A percentile compares a stretch with the other conserved stretches of the same genome.
Evolutionary conservation across 2,113 vertebrate species (phyloP).

Genomic region (Alces alces): DNA sequence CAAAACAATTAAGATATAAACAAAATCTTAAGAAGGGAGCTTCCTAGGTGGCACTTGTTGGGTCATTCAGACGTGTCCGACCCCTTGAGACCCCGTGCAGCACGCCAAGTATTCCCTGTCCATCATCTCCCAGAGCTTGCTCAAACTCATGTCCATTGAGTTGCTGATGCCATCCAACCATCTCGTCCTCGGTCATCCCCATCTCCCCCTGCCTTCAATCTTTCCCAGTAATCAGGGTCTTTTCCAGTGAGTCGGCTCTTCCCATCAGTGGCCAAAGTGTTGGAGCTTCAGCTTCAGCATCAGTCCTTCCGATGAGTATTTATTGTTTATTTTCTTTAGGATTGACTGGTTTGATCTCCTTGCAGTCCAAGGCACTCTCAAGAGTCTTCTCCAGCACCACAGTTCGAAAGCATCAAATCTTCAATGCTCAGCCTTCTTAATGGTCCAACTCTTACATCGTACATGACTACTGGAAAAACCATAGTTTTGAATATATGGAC

Average conservation of each 20-base stretch:
- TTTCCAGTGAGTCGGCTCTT: neutral
- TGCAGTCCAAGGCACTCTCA: neutral
- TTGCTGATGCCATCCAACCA: neutral
- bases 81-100: neutral
- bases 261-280: neutral
- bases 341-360: neutral
- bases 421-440: neutral
- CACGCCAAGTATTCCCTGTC: neutral
- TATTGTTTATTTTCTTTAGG: neutral
- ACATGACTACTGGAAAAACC: neutral
- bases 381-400: neutral
- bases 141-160: neutral
- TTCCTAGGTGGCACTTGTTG: neutral
- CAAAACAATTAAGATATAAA: neutral
- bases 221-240: neutral
- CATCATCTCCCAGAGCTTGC: neutral
- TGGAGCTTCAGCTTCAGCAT: neutral
- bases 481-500: neutral
- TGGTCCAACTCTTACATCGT: neutral
- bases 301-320: neutral
- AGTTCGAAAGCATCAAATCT: neutral
- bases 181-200: neutral
- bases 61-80: neutral
- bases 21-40: neutral
- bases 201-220: neutral